A percentile compares a stretch with the other conserved stretches of the same genome.
phyloP scores from a whole-genome alignment of 2,113 vertebrate genomes.

The Neopipo cinnamomea region DNA sequence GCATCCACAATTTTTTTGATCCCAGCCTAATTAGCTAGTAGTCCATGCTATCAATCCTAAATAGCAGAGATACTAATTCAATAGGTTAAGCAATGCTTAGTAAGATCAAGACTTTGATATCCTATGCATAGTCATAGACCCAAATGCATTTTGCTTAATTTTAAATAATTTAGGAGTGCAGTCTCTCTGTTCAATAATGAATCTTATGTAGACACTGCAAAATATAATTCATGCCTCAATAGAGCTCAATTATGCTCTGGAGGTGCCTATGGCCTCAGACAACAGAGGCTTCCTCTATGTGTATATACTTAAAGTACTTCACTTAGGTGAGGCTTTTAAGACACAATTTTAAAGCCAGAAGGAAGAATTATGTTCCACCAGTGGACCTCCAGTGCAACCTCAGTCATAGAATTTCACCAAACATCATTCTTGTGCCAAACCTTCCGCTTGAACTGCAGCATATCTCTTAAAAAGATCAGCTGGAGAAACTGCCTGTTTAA shows the following conservation, averaged over 20 bases:
- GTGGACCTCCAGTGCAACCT: neutral
- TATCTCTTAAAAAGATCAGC: neutral
- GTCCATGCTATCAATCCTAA: neutral
- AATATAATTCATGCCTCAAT: neutral
- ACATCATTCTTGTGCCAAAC: neutral
- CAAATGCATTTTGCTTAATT: neutral
- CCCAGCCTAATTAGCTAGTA: neutral
- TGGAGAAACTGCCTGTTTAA: slow-evolving; percentile 7
- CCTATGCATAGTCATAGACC: neutral
- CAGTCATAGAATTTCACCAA: neutral
- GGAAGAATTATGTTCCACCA: neutral
- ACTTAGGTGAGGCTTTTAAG: neutral
- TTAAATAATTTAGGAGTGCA: neutral
- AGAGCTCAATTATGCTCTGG: neutral
- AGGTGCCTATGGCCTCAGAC: neutral
- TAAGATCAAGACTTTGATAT: neutral
- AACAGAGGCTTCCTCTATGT: neutral
- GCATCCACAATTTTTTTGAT: neutral
- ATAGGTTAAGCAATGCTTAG: neutral
- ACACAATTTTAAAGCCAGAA: neutral
- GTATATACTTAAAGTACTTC: neutral
- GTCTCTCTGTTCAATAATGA: neutral
- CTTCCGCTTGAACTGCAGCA: neutral
- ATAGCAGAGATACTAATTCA: neutral
- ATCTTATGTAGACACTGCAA: neutral